Percentiles rank a stretch among this genome's conserved stretches.
Evolutionary conservation across 2,113 vertebrate genomes (phyloP).

Genomic region (Furnarius figulus): DNA sequence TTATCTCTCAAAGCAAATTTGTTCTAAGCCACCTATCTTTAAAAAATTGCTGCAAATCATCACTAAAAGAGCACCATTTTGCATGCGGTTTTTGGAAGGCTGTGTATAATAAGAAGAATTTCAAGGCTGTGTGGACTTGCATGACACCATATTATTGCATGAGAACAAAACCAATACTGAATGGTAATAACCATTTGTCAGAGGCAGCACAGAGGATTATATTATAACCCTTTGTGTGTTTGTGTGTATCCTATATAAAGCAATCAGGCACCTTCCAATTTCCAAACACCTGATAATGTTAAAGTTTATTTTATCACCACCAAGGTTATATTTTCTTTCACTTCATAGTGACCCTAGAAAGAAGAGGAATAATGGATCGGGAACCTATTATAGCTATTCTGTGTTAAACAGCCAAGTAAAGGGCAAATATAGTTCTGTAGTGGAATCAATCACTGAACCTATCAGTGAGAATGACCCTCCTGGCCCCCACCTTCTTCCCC

Average conservation of each 20-base stretch:
- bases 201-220: neutral
- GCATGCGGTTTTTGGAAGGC: neutral
- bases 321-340: conserved; percentile 60
- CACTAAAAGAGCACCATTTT: neutral
- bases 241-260: conserved; percentile 24
- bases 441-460: conserved; percentile 64
- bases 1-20: neutral
- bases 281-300: conserved; percentile 48
- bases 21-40: conserved; percentile 13
- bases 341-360: conserved; percentile 60
- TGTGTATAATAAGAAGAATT: conserved; percentile 19
- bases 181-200: conserved; percentile 48
- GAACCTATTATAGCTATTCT: conserved; percentile 66
- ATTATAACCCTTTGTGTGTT: conserved; percentile 10
- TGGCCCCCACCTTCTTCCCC: conserved; percentile 52
- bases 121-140: conserved; percentile 43
- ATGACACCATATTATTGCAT: conserved; percentile 41
- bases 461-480: conserved; percentile 65
- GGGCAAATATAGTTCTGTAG: conserved; percentile 63
- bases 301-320: conserved; percentile 66
- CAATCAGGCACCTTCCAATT: conserved; percentile 57
- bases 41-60: neutral
- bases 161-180: conserved; percentile 37
- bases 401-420: conserved; percentile 58
- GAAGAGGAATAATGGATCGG: conserved; percentile 42